Conservation (phyloP, 2,888 invertebrate genomes). For the Drosophila meridionalis region DNA sequence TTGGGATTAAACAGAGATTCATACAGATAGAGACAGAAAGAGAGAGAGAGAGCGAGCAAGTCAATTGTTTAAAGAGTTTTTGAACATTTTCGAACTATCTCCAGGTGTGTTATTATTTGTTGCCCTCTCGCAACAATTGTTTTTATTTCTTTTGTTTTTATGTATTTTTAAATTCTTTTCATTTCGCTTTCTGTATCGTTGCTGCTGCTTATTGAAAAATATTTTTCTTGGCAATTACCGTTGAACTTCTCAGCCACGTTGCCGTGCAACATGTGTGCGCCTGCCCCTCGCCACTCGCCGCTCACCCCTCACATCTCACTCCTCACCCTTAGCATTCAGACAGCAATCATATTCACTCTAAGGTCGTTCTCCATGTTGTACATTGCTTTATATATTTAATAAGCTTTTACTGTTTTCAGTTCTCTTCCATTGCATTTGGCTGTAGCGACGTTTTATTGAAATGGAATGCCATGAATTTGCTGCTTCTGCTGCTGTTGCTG, state of each 20-base stretch:
- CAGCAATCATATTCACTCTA: conserved; percentile 25
- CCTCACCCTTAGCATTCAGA: conserved; percentile 1
- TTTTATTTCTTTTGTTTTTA: conserved; percentile 36
- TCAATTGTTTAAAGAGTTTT: conserved; percentile 3
- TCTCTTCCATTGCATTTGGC: conserved; percentile 52
- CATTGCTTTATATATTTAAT: conserved; percentile 60
- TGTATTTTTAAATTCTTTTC: conserved; percentile 59
- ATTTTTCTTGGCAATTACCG: conserved; percentile 69
- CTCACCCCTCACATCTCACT: not conserved
- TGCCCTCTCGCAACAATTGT: conserved; percentile 49
- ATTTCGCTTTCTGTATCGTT: conserved; percentile 46
- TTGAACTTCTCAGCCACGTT: conserved; percentile 50
- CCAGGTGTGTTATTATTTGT: conserved; percentile 65
- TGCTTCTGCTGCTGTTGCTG: not conserved
- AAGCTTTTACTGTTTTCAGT: conserved; percentile 37
- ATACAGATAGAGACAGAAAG: not conserved
- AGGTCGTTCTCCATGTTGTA: conserved; percentile 60
- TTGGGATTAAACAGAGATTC: conserved; percentile 5
- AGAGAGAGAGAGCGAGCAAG: not conserved
- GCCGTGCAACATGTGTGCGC: conserved; percentile 54
- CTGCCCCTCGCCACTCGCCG: not conserved
- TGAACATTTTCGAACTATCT: conserved; percentile 43
- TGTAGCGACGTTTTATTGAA: conserved; percentile 61
- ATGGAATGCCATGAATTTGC: conserved; percentile 64
- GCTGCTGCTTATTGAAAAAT: conserved; percentile 53